Conservation (phyloP, 2,113 vertebrate species). For the Nibea albiflora region DNA sequence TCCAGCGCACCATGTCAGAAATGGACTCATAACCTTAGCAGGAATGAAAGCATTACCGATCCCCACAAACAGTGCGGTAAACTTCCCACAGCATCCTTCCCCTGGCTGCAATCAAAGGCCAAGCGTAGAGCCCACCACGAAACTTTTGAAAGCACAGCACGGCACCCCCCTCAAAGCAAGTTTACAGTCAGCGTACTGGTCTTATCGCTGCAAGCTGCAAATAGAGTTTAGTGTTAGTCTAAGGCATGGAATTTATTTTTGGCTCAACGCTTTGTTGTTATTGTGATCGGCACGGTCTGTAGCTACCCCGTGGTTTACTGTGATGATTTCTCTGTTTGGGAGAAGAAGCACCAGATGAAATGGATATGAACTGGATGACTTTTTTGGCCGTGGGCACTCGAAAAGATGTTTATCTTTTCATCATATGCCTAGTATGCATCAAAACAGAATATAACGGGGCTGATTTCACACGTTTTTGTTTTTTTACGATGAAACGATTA, state of each 20-base stretch:
- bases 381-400: neutral
- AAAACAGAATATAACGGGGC: neutral
- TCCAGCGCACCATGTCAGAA: constrained; percentile 38
- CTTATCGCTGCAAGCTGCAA: constrained; percentile 16
- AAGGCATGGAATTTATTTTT: constrained; percentile 19
- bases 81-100: constrained; percentile 19
- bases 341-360: neutral
- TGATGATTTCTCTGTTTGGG: neutral
- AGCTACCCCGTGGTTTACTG: neutral
- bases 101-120: constrained; percentile 58
- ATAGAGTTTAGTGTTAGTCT: constrained; percentile 12
- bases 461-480: neutral
- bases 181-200: constrained; percentile 24
- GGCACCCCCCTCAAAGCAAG: constrained; percentile 9
- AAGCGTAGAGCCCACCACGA: constrained; percentile 37
- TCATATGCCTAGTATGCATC: too few relatives aligned
- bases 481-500: neutral
- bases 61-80: constrained; percentile 20
- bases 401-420: neutral
- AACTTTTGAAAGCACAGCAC: constrained; percentile 46
- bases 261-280: neutral
- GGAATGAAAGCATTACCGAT: constrained; percentile 42
- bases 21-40: constrained; percentile 11
- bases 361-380: neutral
- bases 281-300: neutral